Evolutionary conservation across 2,888 invertebrate species (phyloP).

Genomic region (Plagodis dolabraria): DNA sequence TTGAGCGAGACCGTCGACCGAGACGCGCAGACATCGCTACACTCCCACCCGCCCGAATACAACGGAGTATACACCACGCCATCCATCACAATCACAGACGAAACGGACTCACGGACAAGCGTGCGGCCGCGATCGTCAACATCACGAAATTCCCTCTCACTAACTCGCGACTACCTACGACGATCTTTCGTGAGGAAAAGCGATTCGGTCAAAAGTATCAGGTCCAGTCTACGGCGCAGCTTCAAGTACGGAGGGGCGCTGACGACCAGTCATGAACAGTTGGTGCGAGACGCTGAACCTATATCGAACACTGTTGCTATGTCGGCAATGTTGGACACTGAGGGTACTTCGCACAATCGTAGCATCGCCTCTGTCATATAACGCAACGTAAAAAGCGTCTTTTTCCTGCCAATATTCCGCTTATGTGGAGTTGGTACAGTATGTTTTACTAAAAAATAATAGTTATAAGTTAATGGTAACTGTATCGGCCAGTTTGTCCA

Average conservation of each 20-base stretch:
- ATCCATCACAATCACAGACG: conserved; percentile 64
- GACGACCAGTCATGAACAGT: conserved; percentile 83
- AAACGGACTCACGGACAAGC: conserved; percentile 51
- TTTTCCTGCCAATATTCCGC: no score
- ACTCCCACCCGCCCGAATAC: conserved; percentile 57
- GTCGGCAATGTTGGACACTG: conserved; percentile 71
- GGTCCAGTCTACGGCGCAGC: conserved; percentile 72
- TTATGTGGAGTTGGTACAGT: no score
- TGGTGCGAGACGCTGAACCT: conserved; percentile 86
- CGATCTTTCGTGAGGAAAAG: conserved; percentile 74
- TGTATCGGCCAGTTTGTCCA: no score
- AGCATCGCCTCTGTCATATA: conserved; percentile 75
- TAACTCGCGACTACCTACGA: conserved; percentile 68
- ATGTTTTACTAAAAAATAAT: no score
- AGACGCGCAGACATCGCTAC: conserved; percentile 40
- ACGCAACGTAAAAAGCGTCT: neutral
- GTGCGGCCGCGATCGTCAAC: conserved; percentile 52
- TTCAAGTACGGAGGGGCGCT: conserved; percentile 72
- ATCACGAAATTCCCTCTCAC: conserved; percentile 63
- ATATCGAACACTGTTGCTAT: conserved; percentile 80
- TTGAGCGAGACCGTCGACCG: conserved; percentile 73
- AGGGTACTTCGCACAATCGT: conserved; percentile 54
- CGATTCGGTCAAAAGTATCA: conserved; percentile 72
- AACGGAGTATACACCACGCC: conserved; percentile 57
- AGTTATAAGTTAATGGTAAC: no score